phyloP scores from a whole-genome alignment of 2,888 invertebrate species.

The Physocephala rufipes region DNA sequence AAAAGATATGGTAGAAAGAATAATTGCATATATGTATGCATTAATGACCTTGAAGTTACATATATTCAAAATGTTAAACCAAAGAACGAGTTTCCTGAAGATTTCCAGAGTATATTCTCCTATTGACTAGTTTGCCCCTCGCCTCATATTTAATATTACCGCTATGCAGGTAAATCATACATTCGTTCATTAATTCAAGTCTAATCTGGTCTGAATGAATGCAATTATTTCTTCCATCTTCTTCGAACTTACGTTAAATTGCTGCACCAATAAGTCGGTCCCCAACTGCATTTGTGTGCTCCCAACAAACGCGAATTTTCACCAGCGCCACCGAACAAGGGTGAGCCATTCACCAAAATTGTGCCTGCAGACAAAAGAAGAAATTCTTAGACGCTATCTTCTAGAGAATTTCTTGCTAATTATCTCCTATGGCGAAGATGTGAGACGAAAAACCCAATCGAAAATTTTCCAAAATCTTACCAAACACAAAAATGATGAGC shows the following conservation, averaged over 20 bases:
- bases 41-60: too few species aligned
- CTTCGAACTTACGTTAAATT: slow-evolving; percentile 58
- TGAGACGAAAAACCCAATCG: background rate
- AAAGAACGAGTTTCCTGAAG: too few species aligned
- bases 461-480: slow-evolving; percentile 22
- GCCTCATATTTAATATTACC: too few species aligned
- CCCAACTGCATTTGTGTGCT: slow-evolving; percentile 77
- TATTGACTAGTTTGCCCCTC: too few species aligned
- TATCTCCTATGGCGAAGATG: slow-evolving; percentile 1
- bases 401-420: background rate
- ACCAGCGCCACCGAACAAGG: slow-evolving; percentile 20
- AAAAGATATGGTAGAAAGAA: too few species aligned
- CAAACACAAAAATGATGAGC: slow-evolving; percentile 12
- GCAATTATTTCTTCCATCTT: too few species aligned
- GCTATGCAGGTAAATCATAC: too few species aligned
- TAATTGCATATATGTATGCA: too few species aligned
- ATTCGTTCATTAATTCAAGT: too few species aligned
- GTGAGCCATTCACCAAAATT: slow-evolving; percentile 35
- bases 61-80: too few species aligned
- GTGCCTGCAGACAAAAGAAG: slow-evolving; percentile 23
- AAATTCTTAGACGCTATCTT: slow-evolving; percentile 1
- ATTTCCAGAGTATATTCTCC: too few species aligned
- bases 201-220: too few species aligned
- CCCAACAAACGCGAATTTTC: slow-evolving; percentile 66
- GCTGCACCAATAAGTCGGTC: slow-evolving; percentile 82